Conservation (phyloP, 2,888 invertebrate species). For the Troides aeacus region DNA sequence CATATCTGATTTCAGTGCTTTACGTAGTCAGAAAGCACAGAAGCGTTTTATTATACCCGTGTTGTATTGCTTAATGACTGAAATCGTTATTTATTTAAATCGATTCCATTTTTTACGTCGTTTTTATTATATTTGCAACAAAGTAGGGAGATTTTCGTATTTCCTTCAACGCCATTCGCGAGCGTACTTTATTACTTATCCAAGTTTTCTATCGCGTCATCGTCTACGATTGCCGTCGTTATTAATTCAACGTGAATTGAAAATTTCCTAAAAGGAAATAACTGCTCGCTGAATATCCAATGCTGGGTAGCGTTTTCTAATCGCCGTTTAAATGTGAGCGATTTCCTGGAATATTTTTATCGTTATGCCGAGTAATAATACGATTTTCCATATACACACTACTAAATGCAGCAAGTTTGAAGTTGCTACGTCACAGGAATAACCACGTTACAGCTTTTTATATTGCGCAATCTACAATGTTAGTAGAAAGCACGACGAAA, state of each 20-base stretch:
- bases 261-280: constrained; percentile 36
- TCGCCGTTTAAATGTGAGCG: constrained; percentile 24
- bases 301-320: constrained; percentile 31
- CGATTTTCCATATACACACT: neutral
- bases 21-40: no score
- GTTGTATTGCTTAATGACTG: neutral
- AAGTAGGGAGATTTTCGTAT: constrained; percentile 9
- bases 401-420: neutral
- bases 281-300: constrained; percentile 33
- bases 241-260: constrained; percentile 43
- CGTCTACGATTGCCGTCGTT: constrained; percentile 41
- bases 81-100: neutral
- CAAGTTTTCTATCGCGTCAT: constrained; percentile 44
- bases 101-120: neutral
- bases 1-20: no score
- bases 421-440: neutral
- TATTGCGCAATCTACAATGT: neutral
- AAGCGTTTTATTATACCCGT: no score
- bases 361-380: neutral
- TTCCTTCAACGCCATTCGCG: constrained; percentile 27
- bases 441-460: neutral
- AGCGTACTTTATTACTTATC: constrained; percentile 34
- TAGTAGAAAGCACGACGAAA: no score
- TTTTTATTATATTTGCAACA: constrained; percentile 9
- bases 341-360: constrained; percentile 19